Base-by-base conservation (phyloP, 2,888 invertebrate species). In the Leptopilina myrica region DNA sequence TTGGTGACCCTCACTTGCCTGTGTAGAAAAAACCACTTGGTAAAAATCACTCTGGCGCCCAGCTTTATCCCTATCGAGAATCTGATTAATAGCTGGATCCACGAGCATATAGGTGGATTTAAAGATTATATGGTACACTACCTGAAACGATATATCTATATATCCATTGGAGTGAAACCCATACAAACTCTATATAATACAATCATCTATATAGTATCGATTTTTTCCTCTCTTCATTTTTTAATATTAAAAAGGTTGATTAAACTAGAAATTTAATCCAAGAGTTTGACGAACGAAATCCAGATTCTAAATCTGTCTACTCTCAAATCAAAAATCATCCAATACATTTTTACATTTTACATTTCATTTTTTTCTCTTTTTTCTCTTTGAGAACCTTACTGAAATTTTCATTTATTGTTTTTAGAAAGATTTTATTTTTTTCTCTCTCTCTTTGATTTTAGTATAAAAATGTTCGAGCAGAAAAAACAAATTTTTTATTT, bases 51-150 rank as follows among this genome's bases (percentile, higher is more conserved):
- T 84, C 82, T 84, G 86, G 84, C 86, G 84, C 83, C 83, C 79
- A 80, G 84, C 85, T 85, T 85, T 84, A 86, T 86, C 85, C 84
- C 87, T 87, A 87, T 88, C 87, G 86, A 85, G 87, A 84, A 89
- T 88, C 89, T 89, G 89, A 89, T 89, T 89, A 89, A 89, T 89
- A 87, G 89, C 86, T 84, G 87, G 87, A 88, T 88, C 87, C 86
- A 81, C 85, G 85, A 83, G 86, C 82, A 81, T 84, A 84, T 86
- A 85, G 79, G 65, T 78, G 81, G 83, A 81, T 83, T 83, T 83
- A 83, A 81, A 81, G 83, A 81, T 83, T 83, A 83, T 81, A 79
- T 78, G 77, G 53, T 73, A 73, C 73, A 73, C 56, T 73, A 33
- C 33, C 56, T 56, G 33, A 33, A 73, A 40, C 73, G 73, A 73